Conservation (phyloP, 1,140 invertebrate species). For the Ostrea denselamellosa region DNA sequence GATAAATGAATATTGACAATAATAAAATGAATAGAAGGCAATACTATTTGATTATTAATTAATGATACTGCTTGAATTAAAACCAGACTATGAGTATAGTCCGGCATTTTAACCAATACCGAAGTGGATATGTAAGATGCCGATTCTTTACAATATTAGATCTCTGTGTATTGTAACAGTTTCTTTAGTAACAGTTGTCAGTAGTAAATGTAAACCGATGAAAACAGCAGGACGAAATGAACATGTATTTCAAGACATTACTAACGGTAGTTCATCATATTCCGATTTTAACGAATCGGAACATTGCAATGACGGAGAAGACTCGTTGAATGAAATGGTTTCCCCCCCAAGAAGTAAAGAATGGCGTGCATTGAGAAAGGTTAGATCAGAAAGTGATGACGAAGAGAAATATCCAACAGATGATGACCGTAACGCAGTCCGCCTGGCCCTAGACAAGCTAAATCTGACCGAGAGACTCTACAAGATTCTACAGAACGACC, state of each 20-base stretch:
- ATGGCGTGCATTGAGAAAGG: neutral
- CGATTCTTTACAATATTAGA: neutral
- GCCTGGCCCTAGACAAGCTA: neutral
- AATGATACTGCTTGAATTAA: too few relatives aligned
- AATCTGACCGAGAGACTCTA: neutral
- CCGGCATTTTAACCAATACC: too few relatives aligned
- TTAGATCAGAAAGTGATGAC: neutral
- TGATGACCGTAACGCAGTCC: neutral
- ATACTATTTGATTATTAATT: too few relatives aligned
- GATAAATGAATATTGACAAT: too few relatives aligned
- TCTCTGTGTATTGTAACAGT: neutral
- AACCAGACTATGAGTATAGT: too few relatives aligned
- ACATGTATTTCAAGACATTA: neutral
- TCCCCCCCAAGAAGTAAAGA: neutral
- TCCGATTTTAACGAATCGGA: neutral
- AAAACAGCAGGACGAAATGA: neutral
- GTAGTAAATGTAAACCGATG: neutral
- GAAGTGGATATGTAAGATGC: neutral
- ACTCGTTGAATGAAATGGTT: neutral
- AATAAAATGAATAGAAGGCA: too few relatives aligned
- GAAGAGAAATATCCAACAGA: neutral
- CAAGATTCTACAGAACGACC: neutral
- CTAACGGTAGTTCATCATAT: neutral
- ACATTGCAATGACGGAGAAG: neutral
- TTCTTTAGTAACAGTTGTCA: neutral